Evolutionary conservation across 2,113 vertebrate genomes (phyloP), one percentile per base, ranked within the genome.

Genomic region (Cisticola juncidis): DNA sequence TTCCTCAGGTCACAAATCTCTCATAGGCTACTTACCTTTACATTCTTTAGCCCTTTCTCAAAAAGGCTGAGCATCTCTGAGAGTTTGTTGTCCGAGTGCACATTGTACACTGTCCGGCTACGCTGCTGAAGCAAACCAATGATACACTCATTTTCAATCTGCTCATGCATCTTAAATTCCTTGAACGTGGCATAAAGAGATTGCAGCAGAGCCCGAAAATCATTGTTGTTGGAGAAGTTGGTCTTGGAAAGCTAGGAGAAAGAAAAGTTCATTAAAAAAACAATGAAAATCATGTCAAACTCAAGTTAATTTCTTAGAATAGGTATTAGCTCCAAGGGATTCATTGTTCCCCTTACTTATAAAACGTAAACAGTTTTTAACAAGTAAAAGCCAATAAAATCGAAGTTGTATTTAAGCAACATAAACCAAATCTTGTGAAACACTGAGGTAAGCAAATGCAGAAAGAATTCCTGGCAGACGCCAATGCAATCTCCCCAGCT

Each of bases 131-230:
- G 97, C 95, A 99, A 98, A 29, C 98, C 98, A 70, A 99, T 99
- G 69, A 99, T 99, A 98, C 98, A 99, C 86, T 99, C 99, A 22
- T 99, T 99, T 98, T 99, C 99, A 44, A 99, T 99, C 96, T 99
- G 99, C 80, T 99, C 99, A 2, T 99, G 99, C 98, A 99, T 99
- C 97, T 99, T 99, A 97, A 99, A 99, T 97, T 99, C 99, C 89
- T 99, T 99, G 90, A 99, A 99, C 29, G 99, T 99, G 92, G 98
- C 99, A 86, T 99, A 99, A 28, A 99, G 98, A 11, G 99, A 99
- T 82, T 99, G 98, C 11, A 99, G 99, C 42, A 99, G 99, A n/a
- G 99, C 99, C 56, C 99, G 99, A 97, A 99, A 99, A 56, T 99
- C 99, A 92, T 97, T 99, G 98, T 99, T 99, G 98, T 99, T 99